Percentiles rank a stretch among this genome's conserved stretches.
These are phyloP conservation scores for Elaphurus davidianus DNA, from an alignment of 2,113 vertebrate genomes.

Conservation along the genomic window DNA sequence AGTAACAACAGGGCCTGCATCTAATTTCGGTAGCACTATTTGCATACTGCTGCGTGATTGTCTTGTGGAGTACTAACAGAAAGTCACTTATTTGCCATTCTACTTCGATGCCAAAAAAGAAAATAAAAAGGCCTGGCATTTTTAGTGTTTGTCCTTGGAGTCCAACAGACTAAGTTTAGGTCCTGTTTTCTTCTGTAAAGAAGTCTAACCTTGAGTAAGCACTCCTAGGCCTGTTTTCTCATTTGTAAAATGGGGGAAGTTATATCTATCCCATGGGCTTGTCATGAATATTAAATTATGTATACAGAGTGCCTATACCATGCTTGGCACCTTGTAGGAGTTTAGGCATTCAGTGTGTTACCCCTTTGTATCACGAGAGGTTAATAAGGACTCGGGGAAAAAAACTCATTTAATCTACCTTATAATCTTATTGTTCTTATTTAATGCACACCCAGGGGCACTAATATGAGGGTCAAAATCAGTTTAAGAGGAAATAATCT, in stretches of 20 bases:
- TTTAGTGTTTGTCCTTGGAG: background rate
- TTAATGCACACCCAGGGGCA: background rate
- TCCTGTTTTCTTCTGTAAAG: background rate
- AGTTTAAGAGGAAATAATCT: constrained; percentile 11
- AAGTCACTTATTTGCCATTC: background rate
- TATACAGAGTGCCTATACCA: background rate
- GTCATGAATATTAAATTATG: background rate
- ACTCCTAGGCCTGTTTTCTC: background rate
- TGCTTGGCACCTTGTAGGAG: background rate
- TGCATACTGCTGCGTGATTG: background rate
- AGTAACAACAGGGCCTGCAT: background rate
- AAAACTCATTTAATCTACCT: constrained; percentile 20
- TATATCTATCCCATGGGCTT: background rate
- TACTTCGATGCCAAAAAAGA: background rate
- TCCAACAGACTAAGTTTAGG: background rate
- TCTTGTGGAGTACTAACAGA: background rate
- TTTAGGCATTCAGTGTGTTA: background rate
- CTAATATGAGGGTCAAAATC: background rate
- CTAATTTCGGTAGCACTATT: background rate
- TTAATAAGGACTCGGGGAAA: background rate
- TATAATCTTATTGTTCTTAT: background rate
- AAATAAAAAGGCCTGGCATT: background rate
- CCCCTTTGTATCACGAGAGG: background rate
- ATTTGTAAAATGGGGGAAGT: background rate
- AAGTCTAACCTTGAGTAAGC: background rate